Evolutionary conservation across 2,888 invertebrate genomes (phyloP), one percentile per base, ranked within the genome.

Genomic region (Lasioglossum marginatum): DNA sequence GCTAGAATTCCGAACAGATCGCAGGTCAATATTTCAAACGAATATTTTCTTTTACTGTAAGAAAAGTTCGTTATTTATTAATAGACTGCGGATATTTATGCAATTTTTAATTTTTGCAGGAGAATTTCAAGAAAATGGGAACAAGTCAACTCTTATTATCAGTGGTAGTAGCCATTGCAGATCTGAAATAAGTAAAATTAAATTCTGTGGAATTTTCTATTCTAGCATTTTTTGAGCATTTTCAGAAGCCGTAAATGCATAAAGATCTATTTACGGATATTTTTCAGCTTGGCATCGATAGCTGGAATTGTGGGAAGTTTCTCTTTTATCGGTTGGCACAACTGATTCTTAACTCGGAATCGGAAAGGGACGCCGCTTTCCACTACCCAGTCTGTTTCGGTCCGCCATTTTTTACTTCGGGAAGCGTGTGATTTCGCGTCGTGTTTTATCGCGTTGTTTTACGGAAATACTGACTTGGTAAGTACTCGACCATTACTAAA

Each of bases 401-500:
- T 91, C 89, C 92, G 92, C 94, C 93, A 93, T 93, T 93, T 93
- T 93, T 92, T 92, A 91, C 81, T 66, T 89, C 89, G 89, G 86
- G 77, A 89, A 93, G 90, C 93, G 93, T 93, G 93, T 88, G 77
- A 86, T 83, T 86, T 89, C 91, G 92, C 90, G 92, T 93, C 90
- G 92, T 91, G 86, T 91, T 81, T 87, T 90, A 90, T 91, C 90
- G 87, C 89, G 89, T 91, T 85, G 88, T 91, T 93, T 93, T 92
- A 92, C 91, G 84, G 88, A 89, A 89, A 91, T 89, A 93, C 88
- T 91, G 93, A 93, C 92, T 93, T 92, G 94, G 93, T 93, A 85
- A 93, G 93, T 93, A 81, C 52, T 60, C 23, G 68, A 76, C 48
- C 74, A 77, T 37, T 77, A n/a, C 2, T 76, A 16, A 77, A 60